A percentile compares a stretch with the other conserved stretches of the same genome.
phyloP scores from a whole-genome alignment of 2,113 vertebrate genomes.

The Geococcyx californianus region DNA sequence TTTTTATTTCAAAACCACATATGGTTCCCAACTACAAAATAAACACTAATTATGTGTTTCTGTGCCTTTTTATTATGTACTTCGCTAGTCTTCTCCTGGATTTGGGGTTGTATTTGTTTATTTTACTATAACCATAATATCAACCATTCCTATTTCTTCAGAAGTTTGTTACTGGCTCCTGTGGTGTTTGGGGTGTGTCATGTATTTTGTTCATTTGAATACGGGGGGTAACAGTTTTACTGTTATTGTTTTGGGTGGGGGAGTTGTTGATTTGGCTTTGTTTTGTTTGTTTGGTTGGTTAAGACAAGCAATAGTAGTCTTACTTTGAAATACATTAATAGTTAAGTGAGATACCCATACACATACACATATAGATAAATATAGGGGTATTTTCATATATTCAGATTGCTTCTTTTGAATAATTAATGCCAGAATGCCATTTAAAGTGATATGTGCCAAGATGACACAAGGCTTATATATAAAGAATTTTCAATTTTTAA shows the following conservation, averaged over 20 bases:
- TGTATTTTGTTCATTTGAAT: not conserved
- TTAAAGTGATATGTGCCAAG: not conserved
- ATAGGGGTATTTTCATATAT: not conserved
- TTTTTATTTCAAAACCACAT: constrained; percentile 58
- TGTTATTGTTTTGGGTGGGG: not conserved
- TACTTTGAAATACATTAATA: not conserved
- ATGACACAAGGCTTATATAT: not conserved
- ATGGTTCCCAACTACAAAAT: constrained; percentile 43
- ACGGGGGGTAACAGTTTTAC: not conserved
- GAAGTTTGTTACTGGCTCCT: not conserved
- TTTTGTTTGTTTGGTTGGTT: not conserved
- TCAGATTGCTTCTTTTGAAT: not conserved
- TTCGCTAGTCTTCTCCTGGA: not conserved
- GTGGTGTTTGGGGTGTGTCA: not conserved
- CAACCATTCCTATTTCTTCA: not conserved
- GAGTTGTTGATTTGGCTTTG: no score
- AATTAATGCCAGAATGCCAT: not conserved
- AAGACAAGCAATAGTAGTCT: not conserved
- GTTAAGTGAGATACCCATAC: not conserved
- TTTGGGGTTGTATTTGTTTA: not conserved
- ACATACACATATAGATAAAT: not conserved
- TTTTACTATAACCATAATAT: not conserved
- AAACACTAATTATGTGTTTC: constrained; percentile 52
- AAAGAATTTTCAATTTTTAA: not conserved
- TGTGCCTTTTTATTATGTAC: constrained; percentile 16